Evolutionary conservation across 2,888 invertebrate genomes (phyloP), one percentile per base, ranked within the genome.

Genomic region (Sericinus montela): DNA sequence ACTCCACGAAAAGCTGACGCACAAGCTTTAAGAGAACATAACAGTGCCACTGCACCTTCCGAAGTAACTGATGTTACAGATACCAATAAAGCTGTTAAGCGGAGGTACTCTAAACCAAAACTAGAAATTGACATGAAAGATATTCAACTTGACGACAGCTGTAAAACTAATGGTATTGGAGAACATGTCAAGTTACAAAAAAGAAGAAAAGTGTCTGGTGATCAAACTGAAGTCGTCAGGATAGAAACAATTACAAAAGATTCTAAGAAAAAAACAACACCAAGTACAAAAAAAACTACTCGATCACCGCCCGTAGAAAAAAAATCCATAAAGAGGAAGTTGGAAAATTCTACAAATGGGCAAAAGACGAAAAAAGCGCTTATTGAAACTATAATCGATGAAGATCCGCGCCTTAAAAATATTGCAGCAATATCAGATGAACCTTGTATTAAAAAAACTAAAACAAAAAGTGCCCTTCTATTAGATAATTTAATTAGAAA

Each of bases 401-500:
- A 84, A 56, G 73, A 89, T 65, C 62, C 69, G 43, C 68, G 74
- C 23, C 59, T 73, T 14, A 73, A 69, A 62, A 74, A 66, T 57
- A 53, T 73, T 32, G 66, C 63, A 42, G 65, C 67, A 38, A 55
- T 71, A n/a, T 48, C 63, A 0, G 76, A 73, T 7, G 76, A 79
- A 49, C 46, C 59, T 29, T 52, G 63, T 37, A 62, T 68, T 35
- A 47, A 64, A 11, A 90, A 84, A 61, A 79, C 82, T 32, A 87
- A 85, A 70, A 83, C 68, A 55, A 89, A 88, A 69, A 89, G 88
- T 58, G 89, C 86, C 6, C 63, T 88, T 41, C 67, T 91, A 34
- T 76, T 91, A n/a, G 91, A 91, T 59, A 90, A 88, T 64, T 75
- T 91, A 38, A 75, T 91, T 53, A 81, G 89, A 54, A 91, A 91